phyloP scores from a whole-genome alignment of 2,797 vertebrate species.

The Florisuga fusca region DNA sequence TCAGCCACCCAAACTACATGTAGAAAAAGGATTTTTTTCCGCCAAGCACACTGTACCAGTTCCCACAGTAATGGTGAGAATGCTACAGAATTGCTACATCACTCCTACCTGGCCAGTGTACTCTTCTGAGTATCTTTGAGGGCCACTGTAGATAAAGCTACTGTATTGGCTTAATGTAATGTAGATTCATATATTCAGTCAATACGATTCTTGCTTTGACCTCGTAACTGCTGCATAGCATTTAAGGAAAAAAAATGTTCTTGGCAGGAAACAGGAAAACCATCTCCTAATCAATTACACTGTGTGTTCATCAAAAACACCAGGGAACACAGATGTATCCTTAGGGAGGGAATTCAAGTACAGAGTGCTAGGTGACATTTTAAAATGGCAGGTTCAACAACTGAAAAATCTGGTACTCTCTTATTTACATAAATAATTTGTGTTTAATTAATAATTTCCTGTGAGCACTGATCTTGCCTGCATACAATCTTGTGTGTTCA shows the following conservation, averaged over 20 bases:
- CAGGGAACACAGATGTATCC: neutral
- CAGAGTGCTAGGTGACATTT: slow-evolving; percentile 19
- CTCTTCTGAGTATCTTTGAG: neutral
- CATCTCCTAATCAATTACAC: neutral
- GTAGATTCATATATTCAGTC: neutral
- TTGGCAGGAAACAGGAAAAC: slow-evolving; percentile 2
- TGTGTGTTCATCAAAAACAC: slow-evolving; percentile 28
- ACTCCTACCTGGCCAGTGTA: neutral
- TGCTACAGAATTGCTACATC: neutral
- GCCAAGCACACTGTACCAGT: accelerated
- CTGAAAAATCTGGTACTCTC: neutral
- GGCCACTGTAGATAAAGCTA: neutral
- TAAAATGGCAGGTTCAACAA: neutral
- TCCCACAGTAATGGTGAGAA: neutral
- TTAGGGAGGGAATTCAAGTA: neutral
- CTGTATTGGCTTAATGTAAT: neutral
- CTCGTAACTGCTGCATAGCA: neutral
- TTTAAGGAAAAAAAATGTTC: neutral
- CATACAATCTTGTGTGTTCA: neutral
- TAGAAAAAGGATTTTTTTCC: neutral
- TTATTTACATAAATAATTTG: slow-evolving; percentile 5
- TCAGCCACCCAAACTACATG: neutral
- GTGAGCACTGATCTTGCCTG: neutral
- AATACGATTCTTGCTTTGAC: neutral
- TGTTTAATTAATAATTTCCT: neutral